Conservation (phyloP, 2,888 invertebrate species). For the Anarsia innoxiella region DNA sequence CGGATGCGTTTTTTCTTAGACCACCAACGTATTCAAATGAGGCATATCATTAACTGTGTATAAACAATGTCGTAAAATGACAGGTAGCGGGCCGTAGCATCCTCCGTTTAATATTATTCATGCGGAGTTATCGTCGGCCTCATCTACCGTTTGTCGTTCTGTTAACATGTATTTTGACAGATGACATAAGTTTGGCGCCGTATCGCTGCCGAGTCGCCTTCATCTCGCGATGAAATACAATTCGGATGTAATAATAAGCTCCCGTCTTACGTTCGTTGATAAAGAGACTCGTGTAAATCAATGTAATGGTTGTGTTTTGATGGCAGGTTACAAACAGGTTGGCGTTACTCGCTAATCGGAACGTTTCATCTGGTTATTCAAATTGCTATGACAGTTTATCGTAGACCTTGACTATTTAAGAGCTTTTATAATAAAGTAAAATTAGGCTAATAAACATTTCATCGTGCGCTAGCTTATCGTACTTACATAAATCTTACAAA, state of each 20-base stretch:
- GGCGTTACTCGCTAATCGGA: conserved; percentile 7
- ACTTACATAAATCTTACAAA: no score
- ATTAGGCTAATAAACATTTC: no score
- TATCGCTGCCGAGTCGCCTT: conserved; percentile 62
- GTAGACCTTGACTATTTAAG: no score
- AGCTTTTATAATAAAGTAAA: no score
- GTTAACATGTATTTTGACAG: conserved; percentile 75
- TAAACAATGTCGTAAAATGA: conserved; percentile 70
- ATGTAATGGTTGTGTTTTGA: conserved; percentile 40
- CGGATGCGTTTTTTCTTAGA: conserved; percentile 37
- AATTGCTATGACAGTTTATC: conserved; percentile 1
- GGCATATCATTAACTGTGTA: conserved; percentile 61
- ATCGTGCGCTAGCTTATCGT: no score
- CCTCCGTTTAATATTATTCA: conserved; percentile 54
- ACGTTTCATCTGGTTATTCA: conserved; percentile 5
- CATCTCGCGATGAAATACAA: conserved; percentile 55
- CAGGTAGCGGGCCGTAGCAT: conserved; percentile 61
- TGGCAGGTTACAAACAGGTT: conserved; percentile 9
- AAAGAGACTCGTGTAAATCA: conserved; percentile 55
- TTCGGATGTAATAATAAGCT: conserved; percentile 71
- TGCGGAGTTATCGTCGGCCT: conserved; percentile 38
- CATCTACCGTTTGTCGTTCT: conserved; percentile 50
- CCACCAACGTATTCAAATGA: conserved; percentile 70
- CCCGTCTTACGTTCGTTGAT: conserved; percentile 67
- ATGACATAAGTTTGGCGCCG: conserved; percentile 71